phyloP scores from a whole-genome alignment of 2,113 vertebrate genomes.

The Notarius quadriscutis region DNA sequence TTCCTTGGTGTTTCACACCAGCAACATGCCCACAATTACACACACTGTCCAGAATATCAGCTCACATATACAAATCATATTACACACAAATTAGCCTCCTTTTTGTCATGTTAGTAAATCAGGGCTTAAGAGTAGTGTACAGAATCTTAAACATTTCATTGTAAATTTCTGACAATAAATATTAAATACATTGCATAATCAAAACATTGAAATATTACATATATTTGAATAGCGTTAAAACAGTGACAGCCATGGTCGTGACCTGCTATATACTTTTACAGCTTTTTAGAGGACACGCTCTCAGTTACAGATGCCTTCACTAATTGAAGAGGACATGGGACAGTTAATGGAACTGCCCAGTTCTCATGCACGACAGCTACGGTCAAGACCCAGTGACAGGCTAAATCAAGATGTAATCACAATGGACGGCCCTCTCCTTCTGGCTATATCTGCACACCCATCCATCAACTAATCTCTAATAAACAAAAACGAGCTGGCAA shows the following conservation, averaged over 20 bases:
- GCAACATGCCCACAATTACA: not conserved
- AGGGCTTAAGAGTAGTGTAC: too few species aligned
- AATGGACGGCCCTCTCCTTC: slow-evolving; percentile 49
- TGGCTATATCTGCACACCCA: slow-evolving; percentile 36
- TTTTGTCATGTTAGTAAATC: not conserved
- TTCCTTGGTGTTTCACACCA: too few species aligned
- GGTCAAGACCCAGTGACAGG: slow-evolving; percentile 51
- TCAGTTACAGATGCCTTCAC: not conserved
- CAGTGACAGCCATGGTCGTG: not conserved
- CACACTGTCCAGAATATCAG: not conserved
- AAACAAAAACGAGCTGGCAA: slow-evolving; percentile 43
- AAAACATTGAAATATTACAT: not conserved
- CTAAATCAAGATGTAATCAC: slow-evolving; percentile 62
- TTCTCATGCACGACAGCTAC: not conserved
- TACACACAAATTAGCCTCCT: not conserved
- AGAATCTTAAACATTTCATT: not conserved
- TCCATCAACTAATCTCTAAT: slow-evolving; percentile 48
- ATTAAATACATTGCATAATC: not conserved
- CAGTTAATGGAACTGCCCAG: slow-evolving; percentile 9
- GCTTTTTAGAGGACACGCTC: not conserved
- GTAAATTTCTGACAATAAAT: not conserved
- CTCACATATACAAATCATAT: not conserved
- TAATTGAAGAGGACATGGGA: slow-evolving; percentile 3
- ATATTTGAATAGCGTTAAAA: not conserved
- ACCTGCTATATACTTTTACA: not conserved